phyloP scores from a whole-genome alignment of 2,888 invertebrate species.

The Acanthococcus lagerstroemiae region DNA sequence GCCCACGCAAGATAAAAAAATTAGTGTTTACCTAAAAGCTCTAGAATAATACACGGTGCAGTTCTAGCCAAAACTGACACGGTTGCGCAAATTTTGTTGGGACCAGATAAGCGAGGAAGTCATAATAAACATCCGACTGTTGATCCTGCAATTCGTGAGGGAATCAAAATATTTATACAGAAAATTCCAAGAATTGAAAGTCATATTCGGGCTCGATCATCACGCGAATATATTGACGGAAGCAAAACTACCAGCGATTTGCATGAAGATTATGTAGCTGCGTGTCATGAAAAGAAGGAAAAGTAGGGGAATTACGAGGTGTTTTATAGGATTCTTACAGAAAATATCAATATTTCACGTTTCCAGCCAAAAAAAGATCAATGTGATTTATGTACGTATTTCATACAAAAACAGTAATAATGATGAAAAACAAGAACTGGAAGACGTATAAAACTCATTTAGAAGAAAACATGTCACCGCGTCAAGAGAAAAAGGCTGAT shows the following conservation, averaged over 20 bases:
- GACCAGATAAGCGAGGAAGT: neutral
- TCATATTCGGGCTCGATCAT: slow-evolving; percentile 33
- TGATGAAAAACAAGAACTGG: too few relatives aligned
- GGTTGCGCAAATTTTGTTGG: neutral
- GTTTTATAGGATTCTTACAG: too few relatives aligned
- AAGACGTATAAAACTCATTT: too few relatives aligned
- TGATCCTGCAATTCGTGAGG: slow-evolving; percentile 3
- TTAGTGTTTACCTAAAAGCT: neutral
- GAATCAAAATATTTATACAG: slow-evolving; percentile 8
- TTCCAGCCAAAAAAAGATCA: too few relatives aligned
- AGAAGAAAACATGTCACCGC: too few relatives aligned
- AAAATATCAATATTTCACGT: too few relatives aligned
- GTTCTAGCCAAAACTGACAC: neutral
- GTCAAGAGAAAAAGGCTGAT: too few relatives aligned
- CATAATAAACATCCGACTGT: neutral
- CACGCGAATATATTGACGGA: slow-evolving; percentile 34
- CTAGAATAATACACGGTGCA: neutral
- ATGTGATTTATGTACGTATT: too few relatives aligned
- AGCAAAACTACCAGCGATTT: slow-evolving; percentile 27
- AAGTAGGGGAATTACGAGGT: too few relatives aligned
- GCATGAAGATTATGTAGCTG: slow-evolving; percentile 14
- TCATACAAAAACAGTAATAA: too few relatives aligned
- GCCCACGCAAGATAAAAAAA: neutral
- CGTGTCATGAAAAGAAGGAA: slow-evolving; percentile 26
- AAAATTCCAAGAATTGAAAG: slow-evolving; percentile 34